These are phyloP conservation scores for Capitella teleta DNA, from an alignment of 1,140 invertebrate species.

Conservation along the genomic window DNA sequence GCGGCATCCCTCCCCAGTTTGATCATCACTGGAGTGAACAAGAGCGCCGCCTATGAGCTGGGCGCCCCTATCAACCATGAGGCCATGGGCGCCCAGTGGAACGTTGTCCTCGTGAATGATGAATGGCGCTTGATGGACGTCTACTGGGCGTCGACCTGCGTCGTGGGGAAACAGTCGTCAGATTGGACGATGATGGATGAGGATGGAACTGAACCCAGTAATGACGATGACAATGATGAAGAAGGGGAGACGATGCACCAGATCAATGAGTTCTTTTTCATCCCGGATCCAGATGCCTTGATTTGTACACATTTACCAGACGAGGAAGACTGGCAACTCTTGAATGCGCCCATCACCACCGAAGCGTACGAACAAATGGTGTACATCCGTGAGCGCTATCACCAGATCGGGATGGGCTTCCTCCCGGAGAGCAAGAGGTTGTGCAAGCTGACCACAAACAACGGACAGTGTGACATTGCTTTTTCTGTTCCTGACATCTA, in stretches of 20 bases:
- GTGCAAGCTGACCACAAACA: constrained; percentile 21
- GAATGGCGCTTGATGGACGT: constrained; percentile 35
- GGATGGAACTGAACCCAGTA: constrained; percentile 23
- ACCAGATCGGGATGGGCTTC: constrained; percentile 22
- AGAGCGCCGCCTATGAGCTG: constrained; percentile 36
- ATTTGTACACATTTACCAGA: constrained; percentile 34
- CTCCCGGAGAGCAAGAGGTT: constrained; percentile 15
- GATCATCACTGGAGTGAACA: constrained; percentile 35
- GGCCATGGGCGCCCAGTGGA: constrained; percentile 36
- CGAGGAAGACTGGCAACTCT: constrained; percentile 28
- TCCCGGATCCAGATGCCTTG: constrained; percentile 29
- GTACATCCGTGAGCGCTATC: constrained; percentile 30
- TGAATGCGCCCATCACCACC: constrained; percentile 17
- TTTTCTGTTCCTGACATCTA: constrained; percentile 21
- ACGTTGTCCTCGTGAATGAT: constrained; percentile 29
- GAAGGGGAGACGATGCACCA: constrained; percentile 20
- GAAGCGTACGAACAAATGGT: constrained; percentile 20
- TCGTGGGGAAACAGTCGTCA: constrained; percentile 24
- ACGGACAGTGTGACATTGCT: constrained; percentile 24
- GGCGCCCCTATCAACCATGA: constrained; percentile 24
- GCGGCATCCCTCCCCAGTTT: constrained; percentile 30
- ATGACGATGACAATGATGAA: constrained; percentile 19
- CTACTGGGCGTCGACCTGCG: constrained; percentile 34
- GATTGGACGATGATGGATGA: constrained; percentile 32
- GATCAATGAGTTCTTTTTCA: constrained; percentile 37